Conservation (phyloP, 2,113 vertebrate species). For the Nipponia nippon region DNA sequence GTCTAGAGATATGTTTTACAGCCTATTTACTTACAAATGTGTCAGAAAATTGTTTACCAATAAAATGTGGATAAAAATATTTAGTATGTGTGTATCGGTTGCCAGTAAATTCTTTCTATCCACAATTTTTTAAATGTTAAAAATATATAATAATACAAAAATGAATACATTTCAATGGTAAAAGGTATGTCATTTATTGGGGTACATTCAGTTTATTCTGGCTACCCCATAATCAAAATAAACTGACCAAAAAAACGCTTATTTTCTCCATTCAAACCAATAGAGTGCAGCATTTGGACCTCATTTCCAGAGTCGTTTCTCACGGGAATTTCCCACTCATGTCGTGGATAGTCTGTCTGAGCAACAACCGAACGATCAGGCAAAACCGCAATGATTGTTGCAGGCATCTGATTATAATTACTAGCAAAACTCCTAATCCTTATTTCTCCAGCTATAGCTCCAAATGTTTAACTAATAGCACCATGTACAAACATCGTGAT, state of each 20-base stretch:
- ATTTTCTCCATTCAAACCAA: background rate
- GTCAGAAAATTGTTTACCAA: conserved; percentile 32
- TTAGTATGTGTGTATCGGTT: background rate
- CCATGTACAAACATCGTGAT: background rate
- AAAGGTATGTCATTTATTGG: background rate
- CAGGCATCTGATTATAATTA: conserved; percentile 15
- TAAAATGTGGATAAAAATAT: background rate
- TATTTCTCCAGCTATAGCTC: background rate
- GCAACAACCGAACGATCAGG: background rate
- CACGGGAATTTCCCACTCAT: background rate
- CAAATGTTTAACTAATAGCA: background rate
- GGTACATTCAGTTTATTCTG: background rate
- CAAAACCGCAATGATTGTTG: background rate
- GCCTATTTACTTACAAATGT: conserved; percentile 15
- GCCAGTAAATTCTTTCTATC: background rate
- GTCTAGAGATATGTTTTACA: conserved; percentile 50
- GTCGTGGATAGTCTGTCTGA: background rate
- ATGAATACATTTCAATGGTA: background rate
- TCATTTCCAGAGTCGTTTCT: conserved; percentile 18
- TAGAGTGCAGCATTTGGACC: background rate
- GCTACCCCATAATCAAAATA: background rate
- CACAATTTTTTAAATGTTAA: background rate
- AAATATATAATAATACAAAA: background rate
- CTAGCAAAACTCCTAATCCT: background rate
- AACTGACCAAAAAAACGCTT: background rate